Evolutionary conservation across 2,888 invertebrate genomes (phyloP), one percentile per base, ranked within the genome.

Genomic region (Leptinotarsa juncta): DNA sequence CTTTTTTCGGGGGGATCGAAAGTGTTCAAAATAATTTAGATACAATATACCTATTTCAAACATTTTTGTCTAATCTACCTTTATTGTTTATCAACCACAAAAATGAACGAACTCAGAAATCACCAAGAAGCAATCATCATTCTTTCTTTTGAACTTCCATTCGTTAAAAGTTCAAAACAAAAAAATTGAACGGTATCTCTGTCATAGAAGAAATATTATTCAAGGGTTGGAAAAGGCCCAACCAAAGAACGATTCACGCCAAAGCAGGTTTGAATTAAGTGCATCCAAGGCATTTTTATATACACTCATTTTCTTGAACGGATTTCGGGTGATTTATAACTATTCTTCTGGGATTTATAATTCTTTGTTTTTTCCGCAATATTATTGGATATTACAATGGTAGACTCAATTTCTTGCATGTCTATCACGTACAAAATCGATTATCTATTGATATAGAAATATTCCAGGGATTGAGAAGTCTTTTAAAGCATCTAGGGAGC

Each of bases 231-330:
- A 51, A 57, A 16, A 57, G 18, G 18, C 57, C 7, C 14, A 62
- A 26, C 62, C n/a, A 62, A 32, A 62, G 16, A 62, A n/a, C 16
- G 18, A 62, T 62, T 62, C 62, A 62, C 32, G 16, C 62, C 42
- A 18, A 42, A n/a, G 32, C 62, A 62, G 62, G 42, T 62, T 62
- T 10, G 20, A 62, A 62, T 42, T 62, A 62, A 62, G 62, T 62
- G 62, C 16, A 32, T 16, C 62, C 42, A 62, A 32, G n/a, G 62
- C n/a, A n/a, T 62, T 62, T 26, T 62, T 42, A 32, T 16, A n/a
- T 16, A 32, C 26, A n/a, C 62, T 62, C n/a, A 62, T 62, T 42
- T 20, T 14, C 62, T 62, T 18, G 4, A 26, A 16, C 42, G n/a
- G 16, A 32, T 42, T 62, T 62, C 42, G 42, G 62, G 32, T 62